Base-by-base conservation (phyloP, 2,888 invertebrate genomes). In the Rambutsinella grinnellia region DNA sequence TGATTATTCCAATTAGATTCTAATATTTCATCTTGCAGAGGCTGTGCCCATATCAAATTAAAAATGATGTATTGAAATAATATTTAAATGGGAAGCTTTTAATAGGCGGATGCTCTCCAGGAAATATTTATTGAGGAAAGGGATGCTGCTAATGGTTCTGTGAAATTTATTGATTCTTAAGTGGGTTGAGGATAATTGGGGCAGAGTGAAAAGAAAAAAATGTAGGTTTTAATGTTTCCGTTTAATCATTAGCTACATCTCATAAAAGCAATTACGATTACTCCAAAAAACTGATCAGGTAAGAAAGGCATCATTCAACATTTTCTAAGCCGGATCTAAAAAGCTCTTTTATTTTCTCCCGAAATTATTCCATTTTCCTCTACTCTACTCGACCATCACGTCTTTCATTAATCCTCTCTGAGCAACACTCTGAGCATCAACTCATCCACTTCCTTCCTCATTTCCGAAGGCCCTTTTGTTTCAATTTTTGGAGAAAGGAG, bases 401-500 rank as follows among this genome's bases (percentile, higher is more conserved):
- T 36, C 36, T 36, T 36, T 36, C 36, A 36, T 36, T 36, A 36
- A 36, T 36, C 36, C 36, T 36, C 36, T 36, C 36, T 36, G 13
- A 36, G 36, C 13, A 36, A 36, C 36, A 36, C 36, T 36, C 36
- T 36, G 13, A 36, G 13, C 51, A 62, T 17, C n/a, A 3, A 13
- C 47, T 46, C 26, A 56, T 26, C 66, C 28, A n/a, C 28, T 66
- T 66, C 24, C 56, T 36, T 36, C 36, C 36, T 36, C 44, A 44
- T 56, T 66, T 66, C 10, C 27, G 24, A 44, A 51, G 36, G 58
- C 24, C 49, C 46, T 19, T 57, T 67, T 67, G 57, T 57, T 67
- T 67, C 49, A 46, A 67, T 58, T 58, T n/a, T n/a, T 67, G 23
- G 28, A 17, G 36, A 28, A 67, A 49, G n/a, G n/a, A n/a, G n/a